Evolutionary conservation across 2,888 invertebrate genomes (phyloP).

Genomic region (Amblyjoppa fuscipennis): DNA sequence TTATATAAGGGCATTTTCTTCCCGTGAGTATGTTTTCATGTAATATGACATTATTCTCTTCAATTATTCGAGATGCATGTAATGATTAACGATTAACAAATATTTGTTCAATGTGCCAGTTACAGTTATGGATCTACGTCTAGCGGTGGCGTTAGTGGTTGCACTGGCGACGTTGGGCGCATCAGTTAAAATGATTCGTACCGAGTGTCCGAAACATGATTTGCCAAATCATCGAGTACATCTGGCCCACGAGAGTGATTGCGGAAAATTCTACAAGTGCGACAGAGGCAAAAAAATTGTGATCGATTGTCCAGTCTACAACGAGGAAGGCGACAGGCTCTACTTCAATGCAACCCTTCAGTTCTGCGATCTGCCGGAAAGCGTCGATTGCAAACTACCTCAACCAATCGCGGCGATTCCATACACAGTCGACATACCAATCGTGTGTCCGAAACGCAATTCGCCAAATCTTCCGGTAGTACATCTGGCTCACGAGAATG

Average conservation of each 20-base stretch:
- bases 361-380: neutral
- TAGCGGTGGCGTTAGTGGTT: constrained; percentile 9
- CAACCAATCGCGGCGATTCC: neutral
- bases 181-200: neutral
- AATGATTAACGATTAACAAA: neutral
- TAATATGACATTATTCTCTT: neutral
- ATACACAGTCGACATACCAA: constrained; percentile 24
- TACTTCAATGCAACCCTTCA: too few relatives aligned
- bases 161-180: constrained; percentile 11
- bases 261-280: too few relatives aligned
- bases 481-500: too few relatives aligned
- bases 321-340: too few relatives aligned
- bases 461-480: constrained; percentile 11
- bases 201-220: constrained; percentile 67
- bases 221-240: constrained; percentile 12
- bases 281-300: too few relatives aligned
- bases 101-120: constrained; percentile 8
- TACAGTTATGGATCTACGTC: constrained; percentile 26
- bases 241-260: too few relatives aligned
- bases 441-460: constrained; percentile 47
- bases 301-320: too few relatives aligned
- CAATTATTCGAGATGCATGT: neutral
- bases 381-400: constrained; percentile 62
- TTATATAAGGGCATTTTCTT: constrained; percentile 31
- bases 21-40: constrained; percentile 37